phyloP scores from a whole-genome alignment of 2,888 invertebrate species.

The Pogonocherus hispidulus region DNA sequence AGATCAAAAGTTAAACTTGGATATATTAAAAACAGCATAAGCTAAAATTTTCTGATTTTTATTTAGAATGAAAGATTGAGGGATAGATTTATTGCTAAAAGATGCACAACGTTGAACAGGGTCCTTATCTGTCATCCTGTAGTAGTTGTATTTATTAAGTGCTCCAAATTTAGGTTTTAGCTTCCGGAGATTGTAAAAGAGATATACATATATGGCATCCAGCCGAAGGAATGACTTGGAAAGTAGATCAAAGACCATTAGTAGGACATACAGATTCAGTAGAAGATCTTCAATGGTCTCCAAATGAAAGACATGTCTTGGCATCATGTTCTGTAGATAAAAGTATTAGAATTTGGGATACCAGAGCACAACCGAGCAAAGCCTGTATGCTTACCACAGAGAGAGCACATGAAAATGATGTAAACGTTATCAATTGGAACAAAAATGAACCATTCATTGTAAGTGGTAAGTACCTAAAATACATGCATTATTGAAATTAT shows the following conservation, averaged over 20 bases:
- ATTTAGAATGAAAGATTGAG: too few species aligned
- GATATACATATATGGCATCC: slow-evolving; percentile 96
- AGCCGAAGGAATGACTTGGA: slow-evolving; percentile 82
- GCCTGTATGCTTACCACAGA: slow-evolving; percentile 92
- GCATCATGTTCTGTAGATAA: slow-evolving; percentile 92
- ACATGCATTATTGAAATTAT: too few species aligned
- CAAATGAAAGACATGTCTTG: slow-evolving; percentile 90
- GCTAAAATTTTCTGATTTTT: too few species aligned
- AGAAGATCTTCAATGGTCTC: slow-evolving; percentile 99
- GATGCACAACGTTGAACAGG: too few species aligned
- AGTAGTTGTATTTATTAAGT: too few species aligned
- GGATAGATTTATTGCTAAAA: too few species aligned
- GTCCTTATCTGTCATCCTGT: too few species aligned
- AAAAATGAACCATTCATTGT: slow-evolving; percentile 89
- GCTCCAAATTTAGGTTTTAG: slow-evolving; percentile 81
- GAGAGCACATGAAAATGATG: slow-evolving; percentile 90
- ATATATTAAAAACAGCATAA: too few species aligned
- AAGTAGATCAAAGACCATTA: slow-evolving; percentile 90
- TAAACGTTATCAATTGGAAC: slow-evolving; percentile 99
- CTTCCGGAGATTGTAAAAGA: slow-evolving; percentile 93
- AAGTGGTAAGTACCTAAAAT: slow-evolving; percentile 78
- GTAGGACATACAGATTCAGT: slow-evolving; percentile 92
- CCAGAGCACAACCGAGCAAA: slow-evolving; percentile 85
- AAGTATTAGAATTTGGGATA: slow-evolving; percentile 96
- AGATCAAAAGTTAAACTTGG: too few species aligned